Evolutionary conservation across 1,140 invertebrate species (phyloP).

Genomic region (Drosophila auraria): DNA sequence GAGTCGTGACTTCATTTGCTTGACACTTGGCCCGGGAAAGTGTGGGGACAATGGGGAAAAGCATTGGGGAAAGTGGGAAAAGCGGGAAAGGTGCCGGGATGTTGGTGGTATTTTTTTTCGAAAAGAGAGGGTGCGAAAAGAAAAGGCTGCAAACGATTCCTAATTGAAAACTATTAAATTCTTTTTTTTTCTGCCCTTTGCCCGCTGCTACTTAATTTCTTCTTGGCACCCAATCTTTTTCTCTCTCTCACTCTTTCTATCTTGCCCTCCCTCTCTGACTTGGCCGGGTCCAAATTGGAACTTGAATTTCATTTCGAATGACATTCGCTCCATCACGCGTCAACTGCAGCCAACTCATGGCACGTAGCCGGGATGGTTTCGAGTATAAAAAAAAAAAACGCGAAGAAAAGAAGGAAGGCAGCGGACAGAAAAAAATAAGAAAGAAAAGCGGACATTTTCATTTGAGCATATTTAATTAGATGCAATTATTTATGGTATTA

Average conservation of each 20-base stretch:
- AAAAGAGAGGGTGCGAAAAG: slow-evolving; percentile 46
- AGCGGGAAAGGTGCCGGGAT: slow-evolving; percentile 1
- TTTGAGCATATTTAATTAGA: slow-evolving; percentile 85
- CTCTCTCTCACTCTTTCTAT: slow-evolving; percentile 11
- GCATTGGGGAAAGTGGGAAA: slow-evolving; percentile 22
- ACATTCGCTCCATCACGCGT: slow-evolving; percentile 85
- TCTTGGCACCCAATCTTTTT: slow-evolving; percentile 42
- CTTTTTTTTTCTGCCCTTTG: slow-evolving; percentile 44
- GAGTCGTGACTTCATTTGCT: slow-evolving; percentile 83
- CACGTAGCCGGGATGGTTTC: slow-evolving; percentile 60
- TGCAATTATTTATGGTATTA: slow-evolving; percentile 85
- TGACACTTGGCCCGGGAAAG: slow-evolving; percentile 71
- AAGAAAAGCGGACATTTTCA: slow-evolving; percentile 84
- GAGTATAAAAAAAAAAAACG: slow-evolving; percentile 35
- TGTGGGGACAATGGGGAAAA: slow-evolving; percentile 38
- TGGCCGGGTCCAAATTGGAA: slow-evolving; percentile 74
- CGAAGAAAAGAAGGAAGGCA: slow-evolving; percentile 10
- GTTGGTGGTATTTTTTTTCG: slow-evolving; percentile 5
- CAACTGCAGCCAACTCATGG: slow-evolving; percentile 78
- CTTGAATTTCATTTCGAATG: slow-evolving; percentile 85
- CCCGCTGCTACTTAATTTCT: slow-evolving; percentile 65
- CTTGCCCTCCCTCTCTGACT: not conserved
- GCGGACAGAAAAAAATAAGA: slow-evolving; percentile 25
- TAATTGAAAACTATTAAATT: slow-evolving; percentile 85
- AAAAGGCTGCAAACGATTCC: slow-evolving; percentile 85